phyloP scores from a whole-genome alignment of 2,113 vertebrate genomes.

The Turnix velox region DNA sequence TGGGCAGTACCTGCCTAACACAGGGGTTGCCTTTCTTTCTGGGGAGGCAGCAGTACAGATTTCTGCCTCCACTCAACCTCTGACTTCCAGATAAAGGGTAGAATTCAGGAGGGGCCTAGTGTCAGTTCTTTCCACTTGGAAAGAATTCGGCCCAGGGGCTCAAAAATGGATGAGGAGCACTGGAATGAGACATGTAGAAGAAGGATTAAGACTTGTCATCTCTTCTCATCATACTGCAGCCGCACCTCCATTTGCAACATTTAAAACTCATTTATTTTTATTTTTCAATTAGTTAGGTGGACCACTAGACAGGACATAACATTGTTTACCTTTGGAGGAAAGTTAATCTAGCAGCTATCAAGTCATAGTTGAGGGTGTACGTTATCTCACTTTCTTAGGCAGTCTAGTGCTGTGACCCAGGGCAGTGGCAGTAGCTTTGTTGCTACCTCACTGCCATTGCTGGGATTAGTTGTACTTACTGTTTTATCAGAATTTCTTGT shows the following conservation, averaged over 20 bases:
- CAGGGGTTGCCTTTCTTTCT: background rate
- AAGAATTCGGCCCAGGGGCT: rapidly evolving
- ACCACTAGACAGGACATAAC: background rate
- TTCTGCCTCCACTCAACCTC: background rate
- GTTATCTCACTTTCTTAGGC: background rate
- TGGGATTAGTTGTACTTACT: background rate
- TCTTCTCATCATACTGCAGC: background rate
- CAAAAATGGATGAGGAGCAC: background rate
- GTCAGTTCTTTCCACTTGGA: background rate
- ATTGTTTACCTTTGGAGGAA: background rate
- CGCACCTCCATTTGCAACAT: background rate
- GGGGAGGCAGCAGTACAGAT: background rate
- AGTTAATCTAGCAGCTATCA: background rate
- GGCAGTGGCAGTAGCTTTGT: background rate
- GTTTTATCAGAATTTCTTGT: background rate
- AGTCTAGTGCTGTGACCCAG: background rate
- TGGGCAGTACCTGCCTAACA: rapidly evolving
- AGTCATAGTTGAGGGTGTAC: background rate
- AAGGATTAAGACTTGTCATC: background rate
- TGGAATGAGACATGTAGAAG: background rate
- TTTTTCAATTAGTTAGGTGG: background rate
- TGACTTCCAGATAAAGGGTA: background rate
- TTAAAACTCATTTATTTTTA: background rate
- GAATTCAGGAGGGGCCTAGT: background rate
- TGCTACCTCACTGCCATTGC: background rate